Evolutionary conservation across 2,797 vertebrate genomes (phyloP).

Genomic region (Gallinago solitaria): DNA sequence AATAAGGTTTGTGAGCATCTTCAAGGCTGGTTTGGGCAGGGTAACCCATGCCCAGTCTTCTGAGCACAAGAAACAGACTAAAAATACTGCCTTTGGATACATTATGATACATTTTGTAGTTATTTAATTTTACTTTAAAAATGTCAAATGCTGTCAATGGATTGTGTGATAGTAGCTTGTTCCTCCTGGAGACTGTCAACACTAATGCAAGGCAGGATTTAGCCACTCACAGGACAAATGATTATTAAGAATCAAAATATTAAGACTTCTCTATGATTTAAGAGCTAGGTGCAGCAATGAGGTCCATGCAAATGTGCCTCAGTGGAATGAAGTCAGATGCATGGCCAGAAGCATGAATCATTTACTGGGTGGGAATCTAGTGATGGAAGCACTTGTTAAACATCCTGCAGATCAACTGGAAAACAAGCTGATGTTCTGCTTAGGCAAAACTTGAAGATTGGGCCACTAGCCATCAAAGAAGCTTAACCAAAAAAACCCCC

Average conservation of each 20-base stretch:
- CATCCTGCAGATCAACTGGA: not conserved
- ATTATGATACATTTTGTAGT: not conserved
- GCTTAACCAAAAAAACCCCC: not conserved
- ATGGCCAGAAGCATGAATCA: not conserved
- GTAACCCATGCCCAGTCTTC: not conserved
- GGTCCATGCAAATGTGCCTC: not conserved
- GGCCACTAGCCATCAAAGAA: not conserved
- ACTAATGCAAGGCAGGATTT: not conserved
- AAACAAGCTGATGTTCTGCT: not conserved
- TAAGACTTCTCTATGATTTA: rapidly evolving
- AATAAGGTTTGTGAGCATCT: not conserved
- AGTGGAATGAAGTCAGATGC: not conserved
- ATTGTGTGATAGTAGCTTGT: not conserved
- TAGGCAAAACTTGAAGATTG: not conserved
- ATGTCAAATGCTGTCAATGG: not conserved
- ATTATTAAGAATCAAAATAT: not conserved
- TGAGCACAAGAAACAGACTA: not conserved
- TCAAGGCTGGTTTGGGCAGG: not conserved
- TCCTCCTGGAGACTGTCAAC: not conserved
- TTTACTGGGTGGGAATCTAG: not conserved
- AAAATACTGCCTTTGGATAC: not conserved
- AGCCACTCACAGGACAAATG: not conserved
- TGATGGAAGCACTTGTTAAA: not conserved
- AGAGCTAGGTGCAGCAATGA: not conserved
- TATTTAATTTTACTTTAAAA: not conserved